A percentile compares a stretch with the other conserved stretches of the same genome.
Conservation (phyloP, 2,113 vertebrate species). For the Platichthys flesus region DNA sequence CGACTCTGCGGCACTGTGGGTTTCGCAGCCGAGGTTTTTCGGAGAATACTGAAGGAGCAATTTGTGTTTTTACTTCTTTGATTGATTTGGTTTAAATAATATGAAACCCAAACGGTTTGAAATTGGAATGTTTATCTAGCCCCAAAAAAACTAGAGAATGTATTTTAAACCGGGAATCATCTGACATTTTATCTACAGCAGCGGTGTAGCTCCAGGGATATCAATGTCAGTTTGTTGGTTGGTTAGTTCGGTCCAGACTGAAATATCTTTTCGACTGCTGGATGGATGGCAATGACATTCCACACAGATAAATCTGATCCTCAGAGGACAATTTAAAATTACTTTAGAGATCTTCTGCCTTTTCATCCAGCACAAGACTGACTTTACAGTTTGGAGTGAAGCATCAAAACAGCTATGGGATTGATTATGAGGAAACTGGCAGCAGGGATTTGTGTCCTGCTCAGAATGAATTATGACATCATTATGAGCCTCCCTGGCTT, state of each 20-base stretch:
- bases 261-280: not conserved
- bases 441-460: too few relatives aligned
- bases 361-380: not conserved
- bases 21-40: slow-evolving; percentile 39
- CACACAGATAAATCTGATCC: not conserved
- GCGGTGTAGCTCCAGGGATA: not conserved
- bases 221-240: not conserved
- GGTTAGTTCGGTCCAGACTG: not conserved
- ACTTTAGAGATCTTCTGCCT: not conserved
- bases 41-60: slow-evolving; percentile 23
- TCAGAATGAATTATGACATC: too few relatives aligned
- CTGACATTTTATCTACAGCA: not conserved
- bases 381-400: not conserved
- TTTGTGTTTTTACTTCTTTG: slow-evolving; percentile 36
- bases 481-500: too few relatives aligned
- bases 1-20: slow-evolving; percentile 32
- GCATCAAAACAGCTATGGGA: not conserved
- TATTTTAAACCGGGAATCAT: not conserved
- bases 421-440: not conserved
- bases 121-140: slow-evolving; percentile 13
- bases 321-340: not conserved
- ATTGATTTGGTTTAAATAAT: slow-evolving; percentile 27
- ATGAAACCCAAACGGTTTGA: slow-evolving; percentile 19
- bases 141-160: not conserved
- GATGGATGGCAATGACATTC: not conserved